Conservation (phyloP, 1,140 invertebrate species). For the Stratiolaelaps scimitus region DNA sequence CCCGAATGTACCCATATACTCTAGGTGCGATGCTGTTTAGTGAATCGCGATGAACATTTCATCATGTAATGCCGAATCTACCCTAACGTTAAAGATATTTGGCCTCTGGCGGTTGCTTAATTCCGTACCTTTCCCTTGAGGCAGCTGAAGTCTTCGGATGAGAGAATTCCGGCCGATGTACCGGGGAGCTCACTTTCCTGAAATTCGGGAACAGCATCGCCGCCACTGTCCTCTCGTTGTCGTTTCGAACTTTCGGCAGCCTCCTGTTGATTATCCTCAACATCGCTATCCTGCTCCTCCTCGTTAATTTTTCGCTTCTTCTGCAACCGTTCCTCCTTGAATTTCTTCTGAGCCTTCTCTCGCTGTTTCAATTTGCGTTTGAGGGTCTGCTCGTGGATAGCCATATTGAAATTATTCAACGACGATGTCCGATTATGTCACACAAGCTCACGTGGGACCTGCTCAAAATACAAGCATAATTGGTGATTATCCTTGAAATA, state of each 20-base stretch:
- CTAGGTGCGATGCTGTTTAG: too few species aligned
- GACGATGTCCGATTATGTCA: too few species aligned
- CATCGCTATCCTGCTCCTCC: neutral
- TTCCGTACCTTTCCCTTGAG: slow-evolving; percentile 10
- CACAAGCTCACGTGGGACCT: too few species aligned
- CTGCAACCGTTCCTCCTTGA: slow-evolving; percentile 4
- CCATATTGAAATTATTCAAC: slow-evolving; percentile 44
- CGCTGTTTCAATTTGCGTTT: slow-evolving; percentile 63
- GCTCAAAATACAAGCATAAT: too few species aligned
- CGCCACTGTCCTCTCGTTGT: neutral
- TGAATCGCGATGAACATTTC: too few species aligned
- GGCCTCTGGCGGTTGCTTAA: too few species aligned
- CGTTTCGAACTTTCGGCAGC: neutral
- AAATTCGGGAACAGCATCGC: neutral
- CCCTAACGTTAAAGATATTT: too few species aligned
- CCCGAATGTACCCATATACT: too few species aligned
- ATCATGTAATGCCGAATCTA: too few species aligned
- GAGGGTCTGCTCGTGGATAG: slow-evolving; percentile 58
- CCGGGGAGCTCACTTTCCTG: slow-evolving; percentile 21
- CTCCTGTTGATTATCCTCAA: neutral
- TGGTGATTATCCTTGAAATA: too few species aligned
- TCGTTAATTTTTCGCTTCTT: neutral
- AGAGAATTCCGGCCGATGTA: slow-evolving; percentile 22
- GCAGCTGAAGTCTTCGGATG: slow-evolving; percentile 22
- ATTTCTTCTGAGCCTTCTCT: slow-evolving; percentile 45